Evolutionary conservation across 2,113 vertebrate genomes (phyloP).

Genomic region (Origma solitaria): DNA sequence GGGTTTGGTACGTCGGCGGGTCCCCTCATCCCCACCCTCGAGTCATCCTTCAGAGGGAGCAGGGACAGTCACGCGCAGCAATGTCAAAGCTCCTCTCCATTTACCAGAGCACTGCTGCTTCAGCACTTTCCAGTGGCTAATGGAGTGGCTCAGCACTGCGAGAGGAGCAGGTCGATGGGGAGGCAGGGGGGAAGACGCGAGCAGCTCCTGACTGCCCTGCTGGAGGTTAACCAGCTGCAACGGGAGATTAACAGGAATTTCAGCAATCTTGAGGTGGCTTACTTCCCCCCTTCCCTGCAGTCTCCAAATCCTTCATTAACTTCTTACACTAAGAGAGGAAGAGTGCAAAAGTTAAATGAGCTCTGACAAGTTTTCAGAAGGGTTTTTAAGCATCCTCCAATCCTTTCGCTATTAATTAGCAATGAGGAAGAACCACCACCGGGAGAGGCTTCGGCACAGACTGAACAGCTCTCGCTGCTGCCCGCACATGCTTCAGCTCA

Average conservation of each 20-base stretch:
- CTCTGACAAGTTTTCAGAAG: background rate
- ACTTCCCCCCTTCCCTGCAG: background rate
- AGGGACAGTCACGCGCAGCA: background rate
- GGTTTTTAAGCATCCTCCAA: background rate
- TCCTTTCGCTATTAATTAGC: background rate
- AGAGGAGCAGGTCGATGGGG: background rate
- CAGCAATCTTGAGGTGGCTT: background rate
- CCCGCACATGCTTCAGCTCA: fast-evolving
- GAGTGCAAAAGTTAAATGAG: background rate
- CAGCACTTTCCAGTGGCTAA: constrained; percentile 38
- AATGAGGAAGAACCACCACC: fast-evolving
- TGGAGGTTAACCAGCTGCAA: background rate
- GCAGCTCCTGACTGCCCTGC: background rate
- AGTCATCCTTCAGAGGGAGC: background rate
- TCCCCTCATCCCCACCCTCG: background rate
- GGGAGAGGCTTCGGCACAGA: background rate
- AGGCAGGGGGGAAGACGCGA: background rate
- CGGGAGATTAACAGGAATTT: background rate
- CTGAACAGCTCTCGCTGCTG: background rate
- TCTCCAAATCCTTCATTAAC: background rate
- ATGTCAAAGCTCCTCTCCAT: constrained; percentile 46
- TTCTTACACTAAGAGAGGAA: background rate
- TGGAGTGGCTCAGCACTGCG: background rate
- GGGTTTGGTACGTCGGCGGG: fast-evolving
- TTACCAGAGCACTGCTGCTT: constrained; percentile 24